Evolutionary conservation across 2,797 vertebrate species (phyloP).

Genomic region (Simalia tracyae): DNA sequence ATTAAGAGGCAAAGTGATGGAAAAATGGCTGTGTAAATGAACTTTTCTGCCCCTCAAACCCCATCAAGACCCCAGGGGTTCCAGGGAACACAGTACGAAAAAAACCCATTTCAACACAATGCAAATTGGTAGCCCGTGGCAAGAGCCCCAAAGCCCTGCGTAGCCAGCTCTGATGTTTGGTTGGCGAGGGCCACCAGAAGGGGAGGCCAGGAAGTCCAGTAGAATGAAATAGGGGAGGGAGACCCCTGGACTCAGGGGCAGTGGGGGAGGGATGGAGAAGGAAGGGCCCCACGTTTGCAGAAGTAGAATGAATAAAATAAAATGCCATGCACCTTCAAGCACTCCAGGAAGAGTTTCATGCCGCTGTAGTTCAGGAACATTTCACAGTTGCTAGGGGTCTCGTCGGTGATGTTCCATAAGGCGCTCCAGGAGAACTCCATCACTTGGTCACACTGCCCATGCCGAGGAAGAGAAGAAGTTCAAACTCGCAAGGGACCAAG

Average conservation of each 20-base stretch:
- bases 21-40: background rate
- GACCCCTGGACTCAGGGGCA: no score
- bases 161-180: background rate
- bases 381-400: slow-evolving; percentile 97
- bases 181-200: no score
- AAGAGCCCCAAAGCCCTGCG: background rate
- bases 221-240: background rate
- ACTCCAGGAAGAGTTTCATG: slow-evolving; percentile 95
- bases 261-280: background rate
- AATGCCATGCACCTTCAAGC: slow-evolving; percentile 81
- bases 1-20: background rate
- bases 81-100: no score
- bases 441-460: slow-evolving; percentile 91
- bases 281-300: background rate
- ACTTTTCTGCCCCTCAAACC: no score
- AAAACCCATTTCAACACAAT: background rate
- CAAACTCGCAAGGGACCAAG: background rate
- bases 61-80: no score
- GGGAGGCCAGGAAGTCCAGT: no score
- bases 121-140: no score
- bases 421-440: slow-evolving; percentile 99
- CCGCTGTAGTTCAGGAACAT: slow-evolving; percentile 97
- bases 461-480: background rate
- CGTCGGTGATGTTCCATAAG: slow-evolving; percentile 98
- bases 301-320: background rate